Base-by-base conservation (phyloP, 2,797 vertebrate species). In the Danionella dracula region DNA sequence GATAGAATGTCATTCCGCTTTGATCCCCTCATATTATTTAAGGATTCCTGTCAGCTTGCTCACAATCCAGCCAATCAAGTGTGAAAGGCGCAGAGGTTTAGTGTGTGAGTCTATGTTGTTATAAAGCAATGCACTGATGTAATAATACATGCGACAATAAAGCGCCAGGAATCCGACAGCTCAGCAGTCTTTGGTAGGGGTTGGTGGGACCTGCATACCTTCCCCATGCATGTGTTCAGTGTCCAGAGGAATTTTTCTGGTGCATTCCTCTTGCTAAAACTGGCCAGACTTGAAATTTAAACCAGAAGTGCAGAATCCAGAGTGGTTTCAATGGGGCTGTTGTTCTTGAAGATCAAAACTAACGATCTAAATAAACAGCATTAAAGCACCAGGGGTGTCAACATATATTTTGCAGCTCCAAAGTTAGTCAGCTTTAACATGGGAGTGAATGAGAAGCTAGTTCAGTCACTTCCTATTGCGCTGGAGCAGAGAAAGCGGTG, bases 121-220 rank as follows among this genome's bases (percentile, higher is more conserved):
- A 72, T 77, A 83, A 40, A 20, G 45, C 31, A 68, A 50, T 81
- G 79, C 68, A 31, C 67, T 68, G 66, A 82, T 80, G 73, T 79
- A 64, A 68, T 64, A 66, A 78, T 71, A 54, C 76, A 82, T 84
- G 75, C 82, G 82, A 76, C 75, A 76, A 77, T 75, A 71, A 66
- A 75, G 78, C 68, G 79, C 56, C 57, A 77, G 80, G 82, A 86
- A 87, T 76, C 40, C 31, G 68, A 48, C 54, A 21, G 23, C 37
- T 68, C 53, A 65, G 57, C 63, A 51, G 51, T 64, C 42, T 50
- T 44, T 34, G 21, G 15, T 5, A n/a, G 41, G 5, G 12, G 45
- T 27, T 21, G 46, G 17, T 51, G 50, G 61, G 44, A 19, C 50
- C 23, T 17, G 42, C 76, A 85, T 81, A 75, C 72, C 63, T 2